phyloP scores from a whole-genome alignment of 2,113 vertebrate species.

The Chamaetylas fuelleborni region DNA sequence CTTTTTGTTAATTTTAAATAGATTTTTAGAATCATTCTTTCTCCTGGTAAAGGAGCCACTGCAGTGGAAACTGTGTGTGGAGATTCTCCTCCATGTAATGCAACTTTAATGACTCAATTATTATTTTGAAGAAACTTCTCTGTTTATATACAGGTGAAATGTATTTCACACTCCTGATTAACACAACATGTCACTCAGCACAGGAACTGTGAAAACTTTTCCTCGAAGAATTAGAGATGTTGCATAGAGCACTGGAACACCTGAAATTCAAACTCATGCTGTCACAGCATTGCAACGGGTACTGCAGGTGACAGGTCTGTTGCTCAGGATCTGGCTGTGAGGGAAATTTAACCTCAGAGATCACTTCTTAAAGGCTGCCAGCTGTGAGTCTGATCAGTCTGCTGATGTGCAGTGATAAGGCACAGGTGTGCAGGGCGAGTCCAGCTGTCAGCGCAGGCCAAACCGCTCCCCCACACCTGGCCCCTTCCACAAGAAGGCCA shows the following conservation, averaged over 20 bases:
- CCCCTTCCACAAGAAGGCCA: neutral
- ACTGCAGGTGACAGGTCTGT: neutral
- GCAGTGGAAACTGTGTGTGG: conserved; percentile 26
- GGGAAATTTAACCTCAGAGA: neutral
- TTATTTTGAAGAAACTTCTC: neutral
- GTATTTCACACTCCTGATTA: neutral
- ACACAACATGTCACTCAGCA: neutral
- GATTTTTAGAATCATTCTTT: conserved; percentile 58
- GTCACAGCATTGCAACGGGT: neutral
- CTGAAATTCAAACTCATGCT: neutral
- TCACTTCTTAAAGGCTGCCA: neutral
- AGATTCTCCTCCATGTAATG: conserved; percentile 2
- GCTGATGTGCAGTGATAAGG: neutral
- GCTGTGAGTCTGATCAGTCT: neutral
- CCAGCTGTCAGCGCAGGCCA: rapidly evolving
- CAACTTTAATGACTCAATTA: conserved; percentile 8
- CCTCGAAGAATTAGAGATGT: neutral
- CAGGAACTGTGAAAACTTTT: neutral
- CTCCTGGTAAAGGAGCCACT: conserved; percentile 38
- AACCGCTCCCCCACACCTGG: neutral
- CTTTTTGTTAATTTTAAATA: conserved; percentile 70
- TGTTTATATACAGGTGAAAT: neutral
- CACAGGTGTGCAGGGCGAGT: neutral
- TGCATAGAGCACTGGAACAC: neutral
- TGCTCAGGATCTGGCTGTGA: neutral